Evolutionary conservation across 2,888 invertebrate species (phyloP), one percentile per base, ranked within the genome.

Genomic region (Timema podura): DNA sequence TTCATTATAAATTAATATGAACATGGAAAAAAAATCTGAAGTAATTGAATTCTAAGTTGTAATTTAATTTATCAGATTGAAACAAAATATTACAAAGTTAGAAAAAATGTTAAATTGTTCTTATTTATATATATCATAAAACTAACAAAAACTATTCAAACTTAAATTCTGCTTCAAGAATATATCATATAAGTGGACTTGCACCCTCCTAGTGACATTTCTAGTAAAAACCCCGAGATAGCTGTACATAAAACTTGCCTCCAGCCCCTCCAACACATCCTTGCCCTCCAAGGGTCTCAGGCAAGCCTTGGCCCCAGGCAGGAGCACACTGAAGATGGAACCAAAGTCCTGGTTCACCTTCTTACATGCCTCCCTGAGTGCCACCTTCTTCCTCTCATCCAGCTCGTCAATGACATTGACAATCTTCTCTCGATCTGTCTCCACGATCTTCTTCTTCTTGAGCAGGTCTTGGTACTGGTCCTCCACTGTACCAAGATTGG

Each of bases 331-430:
- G 83, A 98, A 98, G 80, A 99, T 99, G 48, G 93, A 91, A 10
- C 95, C 93, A 81, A 99, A 98, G 84, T 98, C 97, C 78, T 87
- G 85, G 79, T 95, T 95, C 0, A 99, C 96, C 77, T 90, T 89
- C 75, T 89, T 87, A 86, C 93, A 94, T 5, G 98, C 98, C 68
- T 88, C 84, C 68, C 88, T 83, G 15, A 98, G 83, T 10, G 94
- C 92, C 74, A 87, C 86, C 77, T 91, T 90, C 81, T 98, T 98
- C 83, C 96, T 93, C 77, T 91, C 89, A 81, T 99, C 98, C 79
- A 98, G 85, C 78, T 93, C 91, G 30, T 86, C 85, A 77, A 99
- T 97, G 16, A 95, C 91, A 68, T 88, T 83, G 59, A 88, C 82
- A 59, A 96, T 87, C 77, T 90, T 91, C 30, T 83, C 83, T 76